Percentiles rank a stretch among this genome's conserved stretches.
Conservation (phyloP, 2,797 vertebrate genomes). For the Todus mexicanus region DNA sequence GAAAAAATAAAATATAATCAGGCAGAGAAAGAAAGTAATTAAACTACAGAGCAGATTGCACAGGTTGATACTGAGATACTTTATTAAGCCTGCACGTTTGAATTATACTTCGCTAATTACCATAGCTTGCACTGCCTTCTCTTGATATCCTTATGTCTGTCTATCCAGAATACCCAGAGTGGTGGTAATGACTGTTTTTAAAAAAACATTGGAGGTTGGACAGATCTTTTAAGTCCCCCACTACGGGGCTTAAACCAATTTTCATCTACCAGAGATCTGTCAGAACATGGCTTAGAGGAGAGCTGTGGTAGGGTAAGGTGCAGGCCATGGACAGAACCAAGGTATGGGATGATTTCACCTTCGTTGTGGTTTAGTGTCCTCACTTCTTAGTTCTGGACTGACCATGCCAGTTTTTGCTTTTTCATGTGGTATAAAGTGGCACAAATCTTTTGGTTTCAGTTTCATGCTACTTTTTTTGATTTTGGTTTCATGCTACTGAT, state of each 20-base stretch:
- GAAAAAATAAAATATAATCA: background rate
- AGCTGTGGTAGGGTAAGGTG: background rate
- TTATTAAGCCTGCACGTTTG: background rate
- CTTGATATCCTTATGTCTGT: background rate
- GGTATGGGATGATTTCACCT: background rate
- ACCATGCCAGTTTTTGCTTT: background rate
- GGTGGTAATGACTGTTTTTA: background rate
- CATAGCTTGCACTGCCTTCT: background rate
- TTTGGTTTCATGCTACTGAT: background rate
- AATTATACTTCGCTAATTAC: constrained; percentile 6
- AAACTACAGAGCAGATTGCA: background rate
- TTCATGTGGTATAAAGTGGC: background rate
- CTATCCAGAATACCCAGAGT: background rate
- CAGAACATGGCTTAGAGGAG: background rate
- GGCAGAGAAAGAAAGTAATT: too few species aligned
- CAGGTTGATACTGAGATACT: background rate
- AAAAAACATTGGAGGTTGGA: background rate
- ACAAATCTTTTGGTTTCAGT: background rate
- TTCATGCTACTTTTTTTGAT: background rate
- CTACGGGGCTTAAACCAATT: background rate
- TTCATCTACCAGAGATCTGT: background rate
- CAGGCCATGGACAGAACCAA: background rate
- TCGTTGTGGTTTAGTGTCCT: background rate
- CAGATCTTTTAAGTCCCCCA: background rate
- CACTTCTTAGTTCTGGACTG: background rate